Evolutionary conservation across 1,140 invertebrate species (phyloP).

Genomic region (Brachystomella parvula): DNA sequence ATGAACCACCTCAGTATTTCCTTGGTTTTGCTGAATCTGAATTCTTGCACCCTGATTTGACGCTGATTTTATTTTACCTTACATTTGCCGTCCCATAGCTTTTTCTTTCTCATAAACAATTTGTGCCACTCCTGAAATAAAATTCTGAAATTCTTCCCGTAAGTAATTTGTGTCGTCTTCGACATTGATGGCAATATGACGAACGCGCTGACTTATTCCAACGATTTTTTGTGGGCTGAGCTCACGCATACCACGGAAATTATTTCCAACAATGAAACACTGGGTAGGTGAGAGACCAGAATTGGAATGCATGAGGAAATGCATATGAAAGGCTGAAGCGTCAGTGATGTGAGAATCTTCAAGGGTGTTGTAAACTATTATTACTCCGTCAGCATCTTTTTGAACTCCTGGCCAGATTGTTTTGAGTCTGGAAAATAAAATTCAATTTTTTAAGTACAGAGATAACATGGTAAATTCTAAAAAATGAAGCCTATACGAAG

Average conservation of each 20-base stretch:
- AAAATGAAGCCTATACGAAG: neutral
- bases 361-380: conserved; percentile 32
- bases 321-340: conserved; percentile 29
- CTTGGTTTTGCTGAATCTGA: too few species aligned
- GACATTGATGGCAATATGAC: conserved; percentile 33
- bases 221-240: conserved; percentile 30
- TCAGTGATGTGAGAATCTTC: conserved; percentile 31
- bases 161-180: conserved; percentile 33
- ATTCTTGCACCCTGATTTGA: too few species aligned
- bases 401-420: conserved; percentile 34
- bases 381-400: conserved; percentile 31
- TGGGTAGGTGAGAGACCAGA: conserved; percentile 24
- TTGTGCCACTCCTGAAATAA: conserved; percentile 28
- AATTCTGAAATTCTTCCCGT: conserved; percentile 30
- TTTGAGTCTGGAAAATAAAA: conserved; percentile 24
- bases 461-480: neutral
- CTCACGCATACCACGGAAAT: conserved; percentile 29
- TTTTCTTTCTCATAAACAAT: conserved; percentile 27
- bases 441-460: neutral
- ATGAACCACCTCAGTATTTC: too few species aligned
- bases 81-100: neutral
- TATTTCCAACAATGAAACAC: conserved; percentile 31
- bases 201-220: conserved; percentile 24
- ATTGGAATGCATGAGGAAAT: conserved; percentile 33
- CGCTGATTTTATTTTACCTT: neutral